A percentile compares a stretch with the other conserved stretches of the same genome.
Evolutionary conservation across 2,888 invertebrate species (phyloP).

Genomic region (Dicyrtomina minuta): DNA sequence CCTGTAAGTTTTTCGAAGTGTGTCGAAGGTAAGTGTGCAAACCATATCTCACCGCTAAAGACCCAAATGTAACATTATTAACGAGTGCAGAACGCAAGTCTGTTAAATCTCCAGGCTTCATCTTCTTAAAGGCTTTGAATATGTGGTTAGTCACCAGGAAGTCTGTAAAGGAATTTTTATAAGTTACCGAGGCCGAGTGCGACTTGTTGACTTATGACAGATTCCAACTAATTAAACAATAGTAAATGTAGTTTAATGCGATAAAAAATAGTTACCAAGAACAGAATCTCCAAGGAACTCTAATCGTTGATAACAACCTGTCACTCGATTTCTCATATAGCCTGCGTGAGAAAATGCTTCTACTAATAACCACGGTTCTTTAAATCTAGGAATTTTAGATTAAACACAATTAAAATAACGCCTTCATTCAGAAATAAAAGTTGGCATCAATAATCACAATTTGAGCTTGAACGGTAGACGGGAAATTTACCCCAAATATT

Average conservation of each 20-base stretch:
- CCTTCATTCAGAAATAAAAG: slow-evolving; percentile 5
- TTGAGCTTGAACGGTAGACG: too few relatives aligned
- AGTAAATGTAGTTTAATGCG: too few relatives aligned
- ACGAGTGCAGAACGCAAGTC: slow-evolving; percentile 93
- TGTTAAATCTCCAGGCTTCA: slow-evolving; percentile 77
- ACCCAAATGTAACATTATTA: slow-evolving; percentile 93
- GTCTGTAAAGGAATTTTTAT: slow-evolving; percentile 60
- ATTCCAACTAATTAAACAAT: too few relatives aligned
- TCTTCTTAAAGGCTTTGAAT: slow-evolving; percentile 63
- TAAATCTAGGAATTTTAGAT: slow-evolving; percentile 46
- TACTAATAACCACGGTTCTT: slow-evolving; percentile 46
- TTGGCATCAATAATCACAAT: neutral
- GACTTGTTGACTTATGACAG: too few relatives aligned
- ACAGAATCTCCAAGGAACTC: slow-evolving; percentile 92
- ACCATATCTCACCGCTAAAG: slow-evolving; percentile 78
- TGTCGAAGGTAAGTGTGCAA: slow-evolving; percentile 73
- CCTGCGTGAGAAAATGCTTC: slow-evolving; percentile 91
- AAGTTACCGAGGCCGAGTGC: too few relatives aligned
- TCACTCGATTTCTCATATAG: slow-evolving; percentile 75
- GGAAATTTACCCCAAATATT: too few relatives aligned
- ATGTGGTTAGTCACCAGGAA: slow-evolving; percentile 85
- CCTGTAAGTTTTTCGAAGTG: slow-evolving; percentile 60
- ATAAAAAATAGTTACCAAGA: slow-evolving; percentile 63
- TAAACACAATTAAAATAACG: neutral
- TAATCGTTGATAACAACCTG: slow-evolving; percentile 84